Evolutionary conservation across 2,113 vertebrate species (phyloP), one percentile per base, ranked within the genome.

Genomic region (Numida meleagris): DNA sequence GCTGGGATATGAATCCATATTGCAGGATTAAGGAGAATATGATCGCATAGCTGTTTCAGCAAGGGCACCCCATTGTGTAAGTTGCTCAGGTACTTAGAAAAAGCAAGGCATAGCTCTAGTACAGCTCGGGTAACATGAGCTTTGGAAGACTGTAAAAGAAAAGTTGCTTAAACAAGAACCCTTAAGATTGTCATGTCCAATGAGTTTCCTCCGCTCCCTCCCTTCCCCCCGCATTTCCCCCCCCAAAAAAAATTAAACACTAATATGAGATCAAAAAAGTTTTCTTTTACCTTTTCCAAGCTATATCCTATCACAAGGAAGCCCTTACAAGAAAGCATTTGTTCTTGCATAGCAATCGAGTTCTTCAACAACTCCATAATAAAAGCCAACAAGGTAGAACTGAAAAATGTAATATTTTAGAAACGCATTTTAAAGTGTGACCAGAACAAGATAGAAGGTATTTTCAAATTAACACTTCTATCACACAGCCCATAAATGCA

Each of bases 321-420:
- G 96, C 99, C 99, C 97, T 99, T 99, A 97, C 98, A 99, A 94
- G 99, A 98, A 94, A 99, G 98, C 97, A 99, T 99, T 97, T 99
- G 99, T 85, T 99, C 99, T 98, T 99, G 99, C 99, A 99, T 99
- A 95, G 99, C 98, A 95, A 99, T 98, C 1, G 99, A 99, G 97
- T 99, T 99, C 98, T 98, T 99, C 97, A 99, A 95, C 91, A 99
- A 97, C 95, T 99, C 99, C 99, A 99, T 99, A 92, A 99, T 98
- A 93, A 99, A 99, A 88, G 99, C 97, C 88, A 99, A 94, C 96
- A 99, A 98, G 81, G 99, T 99, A 96, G 98, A 99, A 97, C 99
- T 99, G 86, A n/a, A 97, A 96, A 90, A 96, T 5, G 87, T 2
- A 79, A 63, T 2, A 2, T 10, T 77, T 86, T 86, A 14, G 85